Conservation (phyloP, 2,888 invertebrate species). For the Dolomedes plantarius region DNA sequence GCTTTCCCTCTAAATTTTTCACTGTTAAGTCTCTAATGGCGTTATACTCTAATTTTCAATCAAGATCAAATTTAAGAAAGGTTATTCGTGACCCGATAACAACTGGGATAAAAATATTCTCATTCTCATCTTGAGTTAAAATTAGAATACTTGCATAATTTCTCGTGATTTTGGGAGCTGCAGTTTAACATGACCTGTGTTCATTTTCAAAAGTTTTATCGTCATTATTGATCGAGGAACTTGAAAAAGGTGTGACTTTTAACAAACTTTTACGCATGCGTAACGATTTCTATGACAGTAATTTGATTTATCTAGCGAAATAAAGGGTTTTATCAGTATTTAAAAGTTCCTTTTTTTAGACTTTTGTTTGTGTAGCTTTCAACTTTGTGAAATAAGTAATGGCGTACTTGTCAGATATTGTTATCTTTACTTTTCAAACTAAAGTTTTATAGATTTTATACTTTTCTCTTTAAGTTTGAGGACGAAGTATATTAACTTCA, state of each 20-base stretch:
- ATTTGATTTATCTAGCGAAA: slow-evolving; percentile 2
- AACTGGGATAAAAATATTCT: no score
- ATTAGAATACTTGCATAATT: no score
- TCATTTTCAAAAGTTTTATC: neutral
- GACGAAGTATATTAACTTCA: no score
- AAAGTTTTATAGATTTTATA: neutral
- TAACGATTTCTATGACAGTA: neutral
- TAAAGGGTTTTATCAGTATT: neutral
- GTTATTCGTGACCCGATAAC: no score
- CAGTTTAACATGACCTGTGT: no score
- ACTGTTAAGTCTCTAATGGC: no score
- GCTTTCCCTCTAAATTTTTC: no score
- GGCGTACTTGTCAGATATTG: neutral
- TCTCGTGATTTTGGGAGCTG: no score
- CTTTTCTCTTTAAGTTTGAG: no score
- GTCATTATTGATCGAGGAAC: neutral
- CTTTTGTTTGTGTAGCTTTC: neutral
- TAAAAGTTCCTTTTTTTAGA: neutral
- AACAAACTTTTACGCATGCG: neutral
- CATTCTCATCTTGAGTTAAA: no score
- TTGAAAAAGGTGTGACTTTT: neutral
- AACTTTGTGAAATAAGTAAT: neutral
- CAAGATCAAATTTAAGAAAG: no score
- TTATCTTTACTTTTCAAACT: neutral
- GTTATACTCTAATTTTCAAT: no score